Conservation (phyloP, 2,113 vertebrate species). For the Cisticola juncidis region DNA sequence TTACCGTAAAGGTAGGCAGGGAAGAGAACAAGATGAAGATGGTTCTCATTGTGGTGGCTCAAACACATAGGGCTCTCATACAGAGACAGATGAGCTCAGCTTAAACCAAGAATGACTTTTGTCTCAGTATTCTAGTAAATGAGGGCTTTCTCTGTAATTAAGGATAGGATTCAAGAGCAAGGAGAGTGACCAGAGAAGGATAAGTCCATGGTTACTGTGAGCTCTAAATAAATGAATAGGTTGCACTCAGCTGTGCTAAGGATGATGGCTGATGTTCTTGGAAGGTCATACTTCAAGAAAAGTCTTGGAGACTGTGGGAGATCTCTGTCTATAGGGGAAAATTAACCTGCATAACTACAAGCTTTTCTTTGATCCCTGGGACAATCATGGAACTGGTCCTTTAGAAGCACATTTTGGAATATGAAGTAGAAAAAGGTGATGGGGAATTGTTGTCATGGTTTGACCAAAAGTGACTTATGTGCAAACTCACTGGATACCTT, state of each 20-base stretch:
- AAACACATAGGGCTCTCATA: fast-evolving
- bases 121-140: not conserved
- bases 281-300: not conserved
- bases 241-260: not conserved
- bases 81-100: not conserved
- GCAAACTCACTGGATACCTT: not conserved
- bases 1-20: not conserved
- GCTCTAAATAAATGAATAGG: not conserved
- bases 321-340: not conserved
- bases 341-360: fast-evolving
- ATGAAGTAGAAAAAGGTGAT: not conserved
- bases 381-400: not conserved
- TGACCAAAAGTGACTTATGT: not conserved
- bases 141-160: not conserved
- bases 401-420: not conserved
- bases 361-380: not conserved
- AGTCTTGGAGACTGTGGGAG: fast-evolving
- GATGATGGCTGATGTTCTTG: not conserved
- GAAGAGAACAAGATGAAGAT: not conserved
- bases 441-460: not conserved
- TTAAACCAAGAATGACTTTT: not conserved
- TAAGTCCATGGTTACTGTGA: not conserved
- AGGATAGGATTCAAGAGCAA: not conserved
- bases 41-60: not conserved
- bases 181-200: not conserved